Conservation (phyloP, 2,797 vertebrate genomes). For the Mormyrops boulengeri region DNA sequence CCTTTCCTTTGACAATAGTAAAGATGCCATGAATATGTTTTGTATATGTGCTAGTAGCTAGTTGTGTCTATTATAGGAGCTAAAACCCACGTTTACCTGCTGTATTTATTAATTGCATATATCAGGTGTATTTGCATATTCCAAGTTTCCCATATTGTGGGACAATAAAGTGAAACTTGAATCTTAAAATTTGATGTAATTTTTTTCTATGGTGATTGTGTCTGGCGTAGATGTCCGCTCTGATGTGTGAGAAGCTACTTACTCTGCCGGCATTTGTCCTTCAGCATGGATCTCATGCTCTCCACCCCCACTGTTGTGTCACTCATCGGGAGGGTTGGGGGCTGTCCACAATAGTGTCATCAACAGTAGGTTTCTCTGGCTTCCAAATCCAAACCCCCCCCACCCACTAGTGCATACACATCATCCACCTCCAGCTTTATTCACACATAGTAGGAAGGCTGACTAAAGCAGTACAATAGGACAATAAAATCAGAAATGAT, state of each 20-base stretch:
- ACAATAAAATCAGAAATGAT: not conserved
- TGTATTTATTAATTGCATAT: not conserved
- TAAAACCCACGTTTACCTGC: not conserved
- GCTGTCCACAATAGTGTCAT: not conserved
- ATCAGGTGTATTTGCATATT: not conserved
- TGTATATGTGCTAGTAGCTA: not conserved
- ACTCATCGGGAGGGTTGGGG: constrained; percentile 66
- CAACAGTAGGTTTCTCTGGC: not conserved
- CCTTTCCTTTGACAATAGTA: not conserved
- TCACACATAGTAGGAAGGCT: not conserved
- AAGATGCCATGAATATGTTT: not conserved
- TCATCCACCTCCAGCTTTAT: constrained; percentile 71
- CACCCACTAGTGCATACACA: constrained; percentile 80
- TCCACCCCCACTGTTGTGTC: constrained; percentile 76
- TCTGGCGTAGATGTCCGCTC: not conserved
- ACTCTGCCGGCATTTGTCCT: constrained; percentile 91
- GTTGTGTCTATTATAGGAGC: not conserved
- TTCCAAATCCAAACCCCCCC: not conserved
- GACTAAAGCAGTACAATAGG: not conserved
- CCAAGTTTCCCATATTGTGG: not conserved
- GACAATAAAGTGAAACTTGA: not conserved
- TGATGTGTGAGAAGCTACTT: constrained; percentile 61
- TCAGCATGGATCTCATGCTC: constrained; percentile 90
- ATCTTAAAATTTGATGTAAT: not conserved
- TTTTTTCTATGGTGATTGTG: not conserved